Evolutionary conservation across 2,888 invertebrate genomes (phyloP).

Genomic region (Leptarthrus brevirostris): DNA sequence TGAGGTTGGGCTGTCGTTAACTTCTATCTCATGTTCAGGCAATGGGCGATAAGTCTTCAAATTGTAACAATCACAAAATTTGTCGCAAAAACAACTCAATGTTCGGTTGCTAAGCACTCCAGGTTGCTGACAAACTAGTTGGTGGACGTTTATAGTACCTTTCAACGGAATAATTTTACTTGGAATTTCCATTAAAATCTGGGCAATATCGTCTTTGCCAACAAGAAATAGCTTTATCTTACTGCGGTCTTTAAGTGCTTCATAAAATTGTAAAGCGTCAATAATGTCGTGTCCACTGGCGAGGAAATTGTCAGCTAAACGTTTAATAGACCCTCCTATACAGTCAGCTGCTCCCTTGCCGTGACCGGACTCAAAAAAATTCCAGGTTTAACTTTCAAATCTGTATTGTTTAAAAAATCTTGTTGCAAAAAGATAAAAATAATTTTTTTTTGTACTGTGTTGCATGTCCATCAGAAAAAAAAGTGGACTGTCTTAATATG

Average conservation of each 20-base stretch:
- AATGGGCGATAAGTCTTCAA: no score
- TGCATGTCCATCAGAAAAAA: conserved; percentile 22
- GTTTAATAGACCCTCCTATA: conserved; percentile 20
- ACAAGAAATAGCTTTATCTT: conserved; percentile 9
- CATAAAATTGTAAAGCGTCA: conserved; percentile 14
- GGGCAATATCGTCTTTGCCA: not conserved
- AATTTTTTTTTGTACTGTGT: conserved; percentile 24
- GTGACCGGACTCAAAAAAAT: conserved; percentile 6
- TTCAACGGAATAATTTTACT: no score
- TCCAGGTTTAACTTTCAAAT: conserved; percentile 17
- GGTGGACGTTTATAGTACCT: no score
- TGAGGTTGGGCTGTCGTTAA: no score
- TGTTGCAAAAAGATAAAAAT: conserved; percentile 8
- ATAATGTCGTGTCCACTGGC: conserved; percentile 13
- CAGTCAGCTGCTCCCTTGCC: conserved; percentile 34
- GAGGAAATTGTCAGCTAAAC: not conserved
- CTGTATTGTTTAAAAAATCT: conserved; percentile 12
- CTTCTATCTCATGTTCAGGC: no score
- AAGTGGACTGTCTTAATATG: conserved; percentile 2
- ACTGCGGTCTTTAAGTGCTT: not conserved
- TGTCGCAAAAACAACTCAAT: no score
- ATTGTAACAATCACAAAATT: no score
- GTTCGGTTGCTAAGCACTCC: no score
- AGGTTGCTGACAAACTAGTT: no score
- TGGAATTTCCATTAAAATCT: not conserved